phyloP scores from a whole-genome alignment of 1,140 invertebrate species.

The Oppia nitens region DNA sequence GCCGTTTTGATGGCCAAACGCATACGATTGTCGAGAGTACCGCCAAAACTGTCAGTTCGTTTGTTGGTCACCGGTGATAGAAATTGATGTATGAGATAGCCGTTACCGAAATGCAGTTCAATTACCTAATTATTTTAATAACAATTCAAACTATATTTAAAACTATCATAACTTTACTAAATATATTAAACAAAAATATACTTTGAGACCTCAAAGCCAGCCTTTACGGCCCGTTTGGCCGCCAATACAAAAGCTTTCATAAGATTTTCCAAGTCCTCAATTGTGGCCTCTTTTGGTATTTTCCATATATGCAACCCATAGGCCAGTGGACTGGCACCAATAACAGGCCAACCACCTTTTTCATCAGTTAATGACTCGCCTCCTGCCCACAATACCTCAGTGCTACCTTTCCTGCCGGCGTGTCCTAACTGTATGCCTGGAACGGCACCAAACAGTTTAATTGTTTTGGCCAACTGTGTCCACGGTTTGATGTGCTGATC shows the following conservation, averaged over 20 bases:
- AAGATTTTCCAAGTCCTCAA: neutral
- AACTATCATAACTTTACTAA: neutral
- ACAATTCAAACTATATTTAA: neutral
- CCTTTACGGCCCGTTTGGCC: neutral
- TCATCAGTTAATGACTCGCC: neutral
- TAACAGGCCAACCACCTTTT: neutral
- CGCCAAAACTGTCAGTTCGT: constrained; percentile 1
- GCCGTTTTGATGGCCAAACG: neutral
- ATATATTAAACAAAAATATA: neutral
- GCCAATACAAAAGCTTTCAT: neutral
- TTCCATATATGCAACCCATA: neutral
- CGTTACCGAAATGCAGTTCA: neutral
- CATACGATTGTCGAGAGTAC: neutral
- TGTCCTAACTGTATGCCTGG: neutral
- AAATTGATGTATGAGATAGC: neutral
- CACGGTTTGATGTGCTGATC: neutral
- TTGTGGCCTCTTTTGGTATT: constrained; percentile 3
- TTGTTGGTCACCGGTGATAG: neutral
- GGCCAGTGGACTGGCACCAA: neutral
- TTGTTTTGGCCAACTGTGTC: neutral
- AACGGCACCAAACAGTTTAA: neutral
- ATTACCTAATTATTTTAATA: neutral
- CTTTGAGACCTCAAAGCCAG: neutral
- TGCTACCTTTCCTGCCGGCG: neutral
- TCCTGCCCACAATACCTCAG: neutral